phyloP scores from a whole-genome alignment of 2,888 invertebrate species.

The Latheticus oryzae region DNA sequence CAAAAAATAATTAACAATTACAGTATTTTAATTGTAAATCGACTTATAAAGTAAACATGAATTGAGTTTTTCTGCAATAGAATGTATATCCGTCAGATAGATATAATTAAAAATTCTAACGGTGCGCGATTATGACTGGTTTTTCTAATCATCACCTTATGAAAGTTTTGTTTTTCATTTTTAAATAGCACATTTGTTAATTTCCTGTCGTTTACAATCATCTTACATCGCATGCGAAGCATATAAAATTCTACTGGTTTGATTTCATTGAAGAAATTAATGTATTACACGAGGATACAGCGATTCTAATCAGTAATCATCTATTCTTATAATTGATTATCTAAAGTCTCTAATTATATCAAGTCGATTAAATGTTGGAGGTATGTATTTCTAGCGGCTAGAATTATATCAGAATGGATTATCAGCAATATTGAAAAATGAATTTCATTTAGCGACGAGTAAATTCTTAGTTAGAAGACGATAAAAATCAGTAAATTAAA shows the following conservation, averaged over 20 bases:
- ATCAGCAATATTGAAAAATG: conserved; percentile 18
- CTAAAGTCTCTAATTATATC: conserved; percentile 26
- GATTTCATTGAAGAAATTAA: conserved; percentile 17
- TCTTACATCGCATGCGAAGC: conserved; percentile 2
- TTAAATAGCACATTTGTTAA: too few species aligned
- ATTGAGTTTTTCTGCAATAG: too few species aligned
- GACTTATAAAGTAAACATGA: too few species aligned
- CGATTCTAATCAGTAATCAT: conserved; percentile 33
- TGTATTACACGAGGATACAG: conserved; percentile 12
- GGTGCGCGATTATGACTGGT: too few species aligned
- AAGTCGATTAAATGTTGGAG: conserved; percentile 20
- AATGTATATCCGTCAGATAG: too few species aligned
- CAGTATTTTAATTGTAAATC: too few species aligned
- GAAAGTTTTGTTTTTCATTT: too few species aligned
- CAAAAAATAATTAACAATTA: too few species aligned
- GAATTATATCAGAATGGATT: conserved; percentile 4
- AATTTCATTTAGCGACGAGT: conserved; percentile 13
- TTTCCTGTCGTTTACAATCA: conserved; percentile 18
- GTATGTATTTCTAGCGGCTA: conserved; percentile 22
- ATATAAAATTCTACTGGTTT: conserved; percentile 4
- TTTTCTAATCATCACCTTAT: too few species aligned
- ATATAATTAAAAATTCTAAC: too few species aligned
- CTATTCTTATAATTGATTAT: conserved; percentile 28
- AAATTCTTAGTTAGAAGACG: neutral
- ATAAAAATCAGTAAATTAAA: neutral